Percentiles rank a stretch among this genome's conserved stretches.
These are phyloP conservation scores for Eupithecia tripunctaria DNA, from an alignment of 2,888 invertebrate species.

Conservation along the genomic window DNA sequence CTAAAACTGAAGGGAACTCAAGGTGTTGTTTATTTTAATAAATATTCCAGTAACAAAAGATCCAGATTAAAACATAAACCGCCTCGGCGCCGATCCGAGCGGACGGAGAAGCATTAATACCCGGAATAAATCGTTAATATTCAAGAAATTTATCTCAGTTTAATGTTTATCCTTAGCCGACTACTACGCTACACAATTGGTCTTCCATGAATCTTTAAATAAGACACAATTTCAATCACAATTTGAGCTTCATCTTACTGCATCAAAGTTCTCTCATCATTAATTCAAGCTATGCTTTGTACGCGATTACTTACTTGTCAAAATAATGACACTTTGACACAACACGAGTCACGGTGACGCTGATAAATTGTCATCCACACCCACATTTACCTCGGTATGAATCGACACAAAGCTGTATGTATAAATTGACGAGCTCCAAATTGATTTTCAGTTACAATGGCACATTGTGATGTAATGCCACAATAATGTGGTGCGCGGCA, in stretches of 20 bases:
- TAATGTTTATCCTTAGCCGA: neutral
- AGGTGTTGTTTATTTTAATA: conserved; percentile 2
- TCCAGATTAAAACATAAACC: conserved; percentile 8
- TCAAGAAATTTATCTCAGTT: conserved; percentile 11
- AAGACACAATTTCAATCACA: neutral
- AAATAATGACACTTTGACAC: conserved; percentile 12
- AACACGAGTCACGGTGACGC: conserved; percentile 15
- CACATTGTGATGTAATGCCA: conserved; percentile 15
- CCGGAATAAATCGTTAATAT: conserved; percentile 13
- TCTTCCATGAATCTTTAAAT: neutral
- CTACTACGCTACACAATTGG: neutral
- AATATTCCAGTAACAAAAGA: conserved; percentile 11
- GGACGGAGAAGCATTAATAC: conserved; percentile 13
- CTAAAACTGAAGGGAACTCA: neutral
- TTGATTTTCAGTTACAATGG: conserved; percentile 21
- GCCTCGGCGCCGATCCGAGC: conserved; percentile 4
- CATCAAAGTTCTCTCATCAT: conserved; percentile 1
- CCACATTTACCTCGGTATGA: conserved; percentile 21
- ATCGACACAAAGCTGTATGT: conserved; percentile 21
- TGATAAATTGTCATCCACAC: conserved; percentile 22
- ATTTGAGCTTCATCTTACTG: conserved; percentile 1
- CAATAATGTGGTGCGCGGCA: neutral
- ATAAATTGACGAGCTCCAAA: conserved; percentile 20
- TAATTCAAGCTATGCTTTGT: conserved; percentile 8
- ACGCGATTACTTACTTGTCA: conserved; percentile 14